These are phyloP conservation scores for Adelosebastes latens DNA, from an alignment of 2,797 vertebrate genomes.

Conservation along the genomic window DNA sequence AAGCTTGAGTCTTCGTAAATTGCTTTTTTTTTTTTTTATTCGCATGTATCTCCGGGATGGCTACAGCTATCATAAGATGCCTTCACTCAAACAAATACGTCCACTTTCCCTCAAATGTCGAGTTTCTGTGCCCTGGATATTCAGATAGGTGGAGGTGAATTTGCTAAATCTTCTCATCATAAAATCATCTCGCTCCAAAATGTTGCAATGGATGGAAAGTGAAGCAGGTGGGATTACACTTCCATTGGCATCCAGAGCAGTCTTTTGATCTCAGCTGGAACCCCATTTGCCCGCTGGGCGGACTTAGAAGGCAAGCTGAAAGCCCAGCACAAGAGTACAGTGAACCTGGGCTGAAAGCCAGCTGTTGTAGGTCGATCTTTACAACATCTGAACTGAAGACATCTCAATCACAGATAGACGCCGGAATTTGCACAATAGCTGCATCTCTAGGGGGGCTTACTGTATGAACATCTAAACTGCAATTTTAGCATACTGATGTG, in stretches of 20 bases:
- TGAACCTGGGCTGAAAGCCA: constrained; percentile 51
- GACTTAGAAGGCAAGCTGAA: constrained; percentile 33
- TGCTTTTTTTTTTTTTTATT: not conserved
- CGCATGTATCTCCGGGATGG: not conserved
- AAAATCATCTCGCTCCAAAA: constrained; percentile 1
- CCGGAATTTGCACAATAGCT: not conserved
- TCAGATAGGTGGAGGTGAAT: not conserved
- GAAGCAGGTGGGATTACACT: constrained; percentile 19
- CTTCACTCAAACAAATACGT: not conserved
- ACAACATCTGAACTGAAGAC: constrained; percentile 9
- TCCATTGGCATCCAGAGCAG: constrained; percentile 24
- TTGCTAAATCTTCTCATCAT: not conserved
- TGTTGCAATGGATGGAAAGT: constrained; percentile 9
- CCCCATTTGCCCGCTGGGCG: constrained; percentile 38
- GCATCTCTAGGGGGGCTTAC: not conserved
- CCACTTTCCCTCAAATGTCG: not conserved
- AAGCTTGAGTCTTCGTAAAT: not conserved
- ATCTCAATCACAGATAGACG: not conserved
- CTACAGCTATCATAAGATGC: not conserved
- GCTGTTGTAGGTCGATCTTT: constrained; percentile 12
- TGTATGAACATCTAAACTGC: not conserved
- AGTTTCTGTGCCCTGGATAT: not conserved
- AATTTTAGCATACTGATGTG: not conserved
- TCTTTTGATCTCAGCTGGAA: constrained; percentile 65
- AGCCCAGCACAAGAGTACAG: constrained; percentile 30